Conservation (phyloP, 2,888 invertebrate genomes). For the Epistrophella euchroma region DNA sequence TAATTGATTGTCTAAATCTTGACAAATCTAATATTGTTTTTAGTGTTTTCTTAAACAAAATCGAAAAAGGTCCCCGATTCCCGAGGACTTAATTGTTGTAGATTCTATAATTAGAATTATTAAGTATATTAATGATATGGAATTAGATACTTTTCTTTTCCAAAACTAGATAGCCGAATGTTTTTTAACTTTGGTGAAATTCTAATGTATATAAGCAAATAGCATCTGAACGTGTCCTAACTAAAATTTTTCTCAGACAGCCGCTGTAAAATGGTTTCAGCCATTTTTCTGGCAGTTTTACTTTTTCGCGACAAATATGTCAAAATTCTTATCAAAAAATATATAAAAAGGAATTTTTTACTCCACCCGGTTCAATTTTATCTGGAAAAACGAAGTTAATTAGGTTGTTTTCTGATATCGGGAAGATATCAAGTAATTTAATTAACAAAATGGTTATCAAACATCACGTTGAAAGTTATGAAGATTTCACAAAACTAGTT, state of each 20-base stretch:
- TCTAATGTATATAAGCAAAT: not conserved
- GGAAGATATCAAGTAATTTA: constrained; percentile 62
- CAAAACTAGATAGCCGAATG: too few relatives aligned
- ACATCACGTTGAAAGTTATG: constrained; percentile 83
- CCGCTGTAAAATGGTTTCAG: not conserved
- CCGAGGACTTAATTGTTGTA: too few relatives aligned
- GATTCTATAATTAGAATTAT: too few relatives aligned
- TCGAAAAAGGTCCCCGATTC: too few relatives aligned
- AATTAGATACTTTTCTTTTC: too few relatives aligned
- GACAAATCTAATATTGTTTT: too few relatives aligned
- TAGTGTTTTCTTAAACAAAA: too few relatives aligned
- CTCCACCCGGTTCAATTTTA: constrained; percentile 4
- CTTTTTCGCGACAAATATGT: not conserved
- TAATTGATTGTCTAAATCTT: too few relatives aligned
- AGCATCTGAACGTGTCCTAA: not conserved
- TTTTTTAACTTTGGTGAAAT: not conserved
- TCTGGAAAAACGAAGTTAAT: constrained; percentile 59
- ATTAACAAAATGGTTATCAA: constrained; percentile 81
- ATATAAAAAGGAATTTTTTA: not conserved
- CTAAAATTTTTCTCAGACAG: not conserved
- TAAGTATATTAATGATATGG: too few relatives aligned
- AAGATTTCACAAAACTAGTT: constrained; percentile 83
- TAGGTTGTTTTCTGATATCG: constrained; percentile 66
- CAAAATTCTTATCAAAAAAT: constrained; percentile 16
- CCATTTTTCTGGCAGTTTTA: not conserved